Conservation (phyloP, 37 sponge, comb jelly and placozoan genomes). For the Geodia barretti region DNA sequence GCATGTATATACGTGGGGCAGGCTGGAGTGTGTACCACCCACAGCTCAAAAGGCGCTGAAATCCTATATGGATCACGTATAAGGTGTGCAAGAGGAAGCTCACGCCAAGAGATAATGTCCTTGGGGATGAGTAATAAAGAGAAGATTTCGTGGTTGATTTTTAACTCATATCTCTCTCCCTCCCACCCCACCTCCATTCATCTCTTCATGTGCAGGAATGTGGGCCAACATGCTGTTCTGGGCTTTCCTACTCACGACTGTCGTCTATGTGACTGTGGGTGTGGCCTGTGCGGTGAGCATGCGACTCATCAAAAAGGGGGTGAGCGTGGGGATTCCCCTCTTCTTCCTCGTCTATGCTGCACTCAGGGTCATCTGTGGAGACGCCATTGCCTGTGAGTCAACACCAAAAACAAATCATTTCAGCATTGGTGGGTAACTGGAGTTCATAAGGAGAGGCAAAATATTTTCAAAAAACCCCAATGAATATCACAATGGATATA, state of each 20-base stretch:
- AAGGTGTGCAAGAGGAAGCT: too few relatives aligned
- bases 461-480: too few relatives aligned
- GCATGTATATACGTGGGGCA: neutral
- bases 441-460: too few relatives aligned
- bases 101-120: too few relatives aligned
- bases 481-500: too few relatives aligned
- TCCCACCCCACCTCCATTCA: neutral
- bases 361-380: constrained; percentile 30
- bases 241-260: constrained; percentile 44
- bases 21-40: neutral
- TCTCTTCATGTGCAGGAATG: constrained; percentile 30
- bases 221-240: constrained; percentile 70
- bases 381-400: constrained; percentile 64
- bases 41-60: too few relatives aligned
- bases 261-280: constrained; percentile 51
- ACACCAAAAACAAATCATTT: neutral
- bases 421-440: neutral
- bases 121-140: too few relatives aligned
- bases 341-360: constrained; percentile 48
- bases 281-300: constrained; percentile 20
- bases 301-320: constrained; percentile 15
- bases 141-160: too few relatives aligned
- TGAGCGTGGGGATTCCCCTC: constrained; percentile 28
- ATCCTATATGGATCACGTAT: too few relatives aligned
- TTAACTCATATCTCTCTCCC: too few relatives aligned